Evolutionary conservation across 2,888 invertebrate genomes (phyloP).

Genomic region (Mellilla xanthometata): DNA sequence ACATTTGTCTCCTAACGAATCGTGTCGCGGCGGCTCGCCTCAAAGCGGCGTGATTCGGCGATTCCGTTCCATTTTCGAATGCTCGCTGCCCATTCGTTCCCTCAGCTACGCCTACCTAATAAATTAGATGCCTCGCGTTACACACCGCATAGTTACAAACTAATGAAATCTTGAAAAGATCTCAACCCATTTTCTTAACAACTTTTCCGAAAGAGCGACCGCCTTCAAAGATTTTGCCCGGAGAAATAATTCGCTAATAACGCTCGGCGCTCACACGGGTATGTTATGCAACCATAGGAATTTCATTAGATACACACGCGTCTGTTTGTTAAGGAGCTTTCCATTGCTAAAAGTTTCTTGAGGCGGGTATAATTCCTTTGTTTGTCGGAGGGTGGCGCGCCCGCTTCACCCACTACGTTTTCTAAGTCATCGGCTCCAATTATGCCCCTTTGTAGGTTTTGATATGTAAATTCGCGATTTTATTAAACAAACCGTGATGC

Average conservation of each 20-base stretch:
- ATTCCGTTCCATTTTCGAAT: slow-evolving; percentile 72
- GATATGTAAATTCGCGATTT: slow-evolving; percentile 83
- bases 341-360: slow-evolving; percentile 84
- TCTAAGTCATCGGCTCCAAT: slow-evolving; percentile 83
- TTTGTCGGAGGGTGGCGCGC: slow-evolving; percentile 74
- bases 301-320: slow-evolving; percentile 83
- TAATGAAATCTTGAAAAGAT: slow-evolving; percentile 80
- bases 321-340: slow-evolving; percentile 83
- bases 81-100: slow-evolving; percentile 80
- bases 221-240: slow-evolving; percentile 80
- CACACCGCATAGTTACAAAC: slow-evolving; percentile 80
- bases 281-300: slow-evolving; percentile 83
- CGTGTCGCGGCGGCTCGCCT: slow-evolving; percentile 73
- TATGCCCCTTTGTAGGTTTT: slow-evolving; percentile 83
- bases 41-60: slow-evolving; percentile 81
- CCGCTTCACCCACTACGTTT: slow-evolving; percentile 77
- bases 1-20: slow-evolving; percentile 82
- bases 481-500: slow-evolving; percentile 83
- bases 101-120: slow-evolving; percentile 79
- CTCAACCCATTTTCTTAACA: slow-evolving; percentile 82
- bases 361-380: slow-evolving; percentile 83
- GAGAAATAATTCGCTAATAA: slow-evolving; percentile 81
- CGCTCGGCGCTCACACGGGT: slow-evolving; percentile 74
- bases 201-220: slow-evolving; percentile 81
- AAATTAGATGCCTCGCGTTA: slow-evolving; percentile 77